phyloP scores from a whole-genome alignment of 2,888 invertebrate genomes.

The Malachius bipustulatus region DNA sequence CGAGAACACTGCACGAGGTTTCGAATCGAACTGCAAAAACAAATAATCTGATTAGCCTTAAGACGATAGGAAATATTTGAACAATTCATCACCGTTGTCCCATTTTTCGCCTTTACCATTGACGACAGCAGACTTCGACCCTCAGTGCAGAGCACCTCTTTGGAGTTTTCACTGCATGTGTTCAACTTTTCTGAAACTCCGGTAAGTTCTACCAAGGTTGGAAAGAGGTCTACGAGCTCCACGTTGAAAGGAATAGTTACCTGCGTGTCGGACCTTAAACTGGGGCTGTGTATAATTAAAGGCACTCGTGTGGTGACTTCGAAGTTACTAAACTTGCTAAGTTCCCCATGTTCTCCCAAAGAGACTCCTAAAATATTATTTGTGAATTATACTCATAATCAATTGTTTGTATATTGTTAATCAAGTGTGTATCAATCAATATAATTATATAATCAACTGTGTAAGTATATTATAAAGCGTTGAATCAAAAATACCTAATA shows the following conservation, averaged over 20 bases:
- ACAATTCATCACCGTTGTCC: no score
- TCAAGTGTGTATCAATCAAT: no score
- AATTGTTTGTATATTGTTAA: no score
- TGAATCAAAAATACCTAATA: no score
- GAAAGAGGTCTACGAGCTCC: slow-evolving; percentile 77
- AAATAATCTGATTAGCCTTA: no score
- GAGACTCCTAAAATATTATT: slow-evolving; percentile 60
- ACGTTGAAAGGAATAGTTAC: slow-evolving; percentile 40
- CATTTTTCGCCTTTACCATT: no score
- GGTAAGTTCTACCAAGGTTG: slow-evolving; percentile 65
- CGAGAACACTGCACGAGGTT: slow-evolving; percentile 54
- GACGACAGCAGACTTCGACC: slow-evolving; percentile 57
- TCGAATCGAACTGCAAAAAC: no score
- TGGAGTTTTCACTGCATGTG: slow-evolving; percentile 38
- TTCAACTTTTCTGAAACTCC: slow-evolving; percentile 44
- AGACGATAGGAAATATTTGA: no score
- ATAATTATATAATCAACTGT: no score
- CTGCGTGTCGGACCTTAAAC: slow-evolving; percentile 32
- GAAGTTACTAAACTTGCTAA: slow-evolving; percentile 86
- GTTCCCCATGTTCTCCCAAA: slow-evolving; percentile 78
- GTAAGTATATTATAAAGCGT: no score
- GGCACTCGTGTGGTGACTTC: slow-evolving; percentile 72
- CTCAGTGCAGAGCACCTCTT: slow-evolving; percentile 53
- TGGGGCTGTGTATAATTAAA: slow-evolving; percentile 59
- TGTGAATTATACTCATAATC: no score